Conservation (phyloP, 2,113 vertebrate species). For the Coryphaenoides rupestris region DNA sequence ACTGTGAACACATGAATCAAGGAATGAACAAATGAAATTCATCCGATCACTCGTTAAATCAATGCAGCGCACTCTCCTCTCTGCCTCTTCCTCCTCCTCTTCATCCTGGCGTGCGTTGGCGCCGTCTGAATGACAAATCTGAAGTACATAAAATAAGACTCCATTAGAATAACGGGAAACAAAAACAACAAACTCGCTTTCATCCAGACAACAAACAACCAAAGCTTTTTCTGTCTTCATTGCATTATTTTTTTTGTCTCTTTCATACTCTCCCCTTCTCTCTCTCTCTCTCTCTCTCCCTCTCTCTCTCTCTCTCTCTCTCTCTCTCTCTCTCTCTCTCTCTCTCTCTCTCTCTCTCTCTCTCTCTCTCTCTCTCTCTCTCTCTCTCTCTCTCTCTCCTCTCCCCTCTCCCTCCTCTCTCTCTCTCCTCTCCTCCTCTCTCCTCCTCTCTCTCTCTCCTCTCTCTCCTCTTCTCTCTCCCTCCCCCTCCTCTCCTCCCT, state of each 20-base stretch:
- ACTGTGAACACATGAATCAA: too few species aligned
- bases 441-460: too few species aligned
- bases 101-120: conserved; percentile 59
- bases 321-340: too few species aligned
- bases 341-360: too few species aligned
- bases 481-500: background rate
- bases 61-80: conserved; percentile 1
- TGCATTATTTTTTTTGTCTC: background rate
- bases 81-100: conserved; percentile 21
- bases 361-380: too few species aligned
- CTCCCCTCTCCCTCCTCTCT: too few species aligned
- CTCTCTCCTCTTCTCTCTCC: background rate
- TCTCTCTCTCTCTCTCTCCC: background rate
- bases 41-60: too few species aligned
- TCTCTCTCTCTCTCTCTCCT: too few species aligned
- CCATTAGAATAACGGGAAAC: conserved; percentile 68
- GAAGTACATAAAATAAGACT: conserved; percentile 53
- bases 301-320: background rate
- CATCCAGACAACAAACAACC: conserved; percentile 39
- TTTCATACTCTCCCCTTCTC: background rate
- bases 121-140: conserved; percentile 59
- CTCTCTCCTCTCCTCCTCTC: too few species aligned
- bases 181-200: conserved; percentile 71
- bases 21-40: too few species aligned
- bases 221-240: background rate